These are phyloP conservation scores for Emydocephalus ijimae DNA, from an alignment of 2,113 vertebrate genomes.

Conservation along the genomic window DNA sequence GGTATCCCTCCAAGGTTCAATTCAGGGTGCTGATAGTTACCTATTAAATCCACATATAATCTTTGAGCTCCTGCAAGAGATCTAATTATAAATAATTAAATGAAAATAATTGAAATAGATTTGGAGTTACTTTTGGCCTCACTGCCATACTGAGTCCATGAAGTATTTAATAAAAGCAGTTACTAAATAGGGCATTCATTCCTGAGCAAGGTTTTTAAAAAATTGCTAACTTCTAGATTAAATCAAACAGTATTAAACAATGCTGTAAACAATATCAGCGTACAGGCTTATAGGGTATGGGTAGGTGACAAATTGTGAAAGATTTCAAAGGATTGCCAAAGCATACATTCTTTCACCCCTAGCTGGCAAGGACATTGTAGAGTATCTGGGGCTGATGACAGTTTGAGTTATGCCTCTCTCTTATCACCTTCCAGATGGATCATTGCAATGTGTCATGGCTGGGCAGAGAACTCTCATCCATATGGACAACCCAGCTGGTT, in stretches of 20 bases:
- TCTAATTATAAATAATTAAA: neutral
- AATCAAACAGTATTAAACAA: neutral
- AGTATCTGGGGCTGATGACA: constrained; percentile 5
- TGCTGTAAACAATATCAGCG: neutral
- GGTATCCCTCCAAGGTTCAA: neutral
- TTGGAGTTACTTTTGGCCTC: neutral
- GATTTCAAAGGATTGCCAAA: constrained; percentile 12
- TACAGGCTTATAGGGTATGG: neutral
- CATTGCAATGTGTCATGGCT: constrained; percentile 18
- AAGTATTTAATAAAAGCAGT: neutral
- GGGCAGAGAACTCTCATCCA: constrained; percentile 22
- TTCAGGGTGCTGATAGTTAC: neutral
- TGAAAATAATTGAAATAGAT: neutral
- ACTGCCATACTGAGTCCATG: neutral
- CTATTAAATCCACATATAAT: neutral
- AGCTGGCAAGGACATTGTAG: neutral
- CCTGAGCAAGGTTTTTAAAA: neutral
- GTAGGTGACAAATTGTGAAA: neutral
- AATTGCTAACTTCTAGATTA: neutral
- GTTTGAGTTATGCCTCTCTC: constrained; percentile 16
- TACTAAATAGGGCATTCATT: neutral
- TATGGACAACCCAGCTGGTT: constrained; percentile 33
- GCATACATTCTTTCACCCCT: constrained; percentile 3
- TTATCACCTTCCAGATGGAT: constrained; percentile 33
- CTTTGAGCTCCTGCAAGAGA: neutral